phyloP scores from a whole-genome alignment of 2,113 vertebrate genomes.

The Phasianus colchicus region DNA sequence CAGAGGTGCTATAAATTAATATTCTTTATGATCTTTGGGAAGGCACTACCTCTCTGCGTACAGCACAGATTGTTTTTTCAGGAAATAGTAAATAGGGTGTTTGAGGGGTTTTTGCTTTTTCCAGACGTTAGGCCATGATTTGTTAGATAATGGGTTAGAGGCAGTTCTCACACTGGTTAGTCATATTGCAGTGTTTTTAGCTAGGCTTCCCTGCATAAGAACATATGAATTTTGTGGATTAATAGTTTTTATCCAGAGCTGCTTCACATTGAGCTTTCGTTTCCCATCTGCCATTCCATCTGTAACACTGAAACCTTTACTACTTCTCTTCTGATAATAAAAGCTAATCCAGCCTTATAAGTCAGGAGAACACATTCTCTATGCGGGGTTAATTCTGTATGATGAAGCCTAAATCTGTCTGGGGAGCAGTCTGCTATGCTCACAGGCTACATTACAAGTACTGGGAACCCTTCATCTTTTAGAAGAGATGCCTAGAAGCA shows the following conservation, averaged over 20 bases:
- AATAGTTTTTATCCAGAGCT: conserved; percentile 71
- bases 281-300: conserved; percentile 79
- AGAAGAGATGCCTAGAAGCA: not conserved
- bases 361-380: not conserved
- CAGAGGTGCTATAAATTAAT: not conserved
- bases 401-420: conserved; percentile 27
- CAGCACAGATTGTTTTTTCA: not conserved
- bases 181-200: conserved; percentile 44
- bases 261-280: conserved; percentile 64
- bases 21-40: not conserved
- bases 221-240: conserved; percentile 76
- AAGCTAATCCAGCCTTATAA: conserved; percentile 49
- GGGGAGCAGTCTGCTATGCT: not conserved
- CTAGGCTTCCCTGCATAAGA: conserved; percentile 31
- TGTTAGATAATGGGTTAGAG: not conserved
- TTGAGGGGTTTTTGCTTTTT: not conserved
- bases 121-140: not conserved
- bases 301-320: conserved; percentile 56
- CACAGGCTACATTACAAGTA: not conserved
- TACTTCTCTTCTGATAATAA: conserved; percentile 49
- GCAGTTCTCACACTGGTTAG: conserved; percentile 18
- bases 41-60: not conserved
- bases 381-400: conserved; percentile 18
- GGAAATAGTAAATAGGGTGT: not conserved
- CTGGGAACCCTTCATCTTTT: conserved; percentile 9